Evolutionary conservation across 2,113 vertebrate species (phyloP).

Genomic region (Chaetodon trifascialis): DNA sequence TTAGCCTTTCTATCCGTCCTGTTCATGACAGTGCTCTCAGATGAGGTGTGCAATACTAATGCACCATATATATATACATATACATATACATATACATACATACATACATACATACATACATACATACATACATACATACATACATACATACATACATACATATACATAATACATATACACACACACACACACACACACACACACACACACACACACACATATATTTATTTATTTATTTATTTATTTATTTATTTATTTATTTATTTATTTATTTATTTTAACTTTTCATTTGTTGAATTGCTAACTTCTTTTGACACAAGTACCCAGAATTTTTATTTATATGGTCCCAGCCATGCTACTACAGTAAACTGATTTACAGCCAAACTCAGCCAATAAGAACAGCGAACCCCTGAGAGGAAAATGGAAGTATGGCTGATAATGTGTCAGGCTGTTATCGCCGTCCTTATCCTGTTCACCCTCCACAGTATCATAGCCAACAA

Average conservation of each 20-base stretch:
- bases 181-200: no score
- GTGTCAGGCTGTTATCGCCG: not conserved
- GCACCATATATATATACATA: no score
- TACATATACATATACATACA: no score
- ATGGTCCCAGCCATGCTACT: not conserved
- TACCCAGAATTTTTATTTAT: not conserved
- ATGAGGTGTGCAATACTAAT: not conserved
- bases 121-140: no score
- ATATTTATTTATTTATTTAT: no score
- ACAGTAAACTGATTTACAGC: not conserved
- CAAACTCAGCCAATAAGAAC: not conserved
- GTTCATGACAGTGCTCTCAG: not conserved
- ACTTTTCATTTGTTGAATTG: not conserved
- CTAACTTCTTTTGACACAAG: not conserved
- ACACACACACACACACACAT: no score
- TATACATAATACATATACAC: no score
- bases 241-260: no score
- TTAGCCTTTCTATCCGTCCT: not conserved
- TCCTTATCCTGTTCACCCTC: not conserved
- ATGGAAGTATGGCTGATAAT: not conserved
- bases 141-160: no score
- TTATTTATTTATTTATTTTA: no score
- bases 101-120: no score
- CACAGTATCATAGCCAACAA: not conserved
- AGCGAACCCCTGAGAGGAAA: not conserved